phyloP scores from a whole-genome alignment of 1,140 invertebrate species.

The Orussus abietinus region DNA sequence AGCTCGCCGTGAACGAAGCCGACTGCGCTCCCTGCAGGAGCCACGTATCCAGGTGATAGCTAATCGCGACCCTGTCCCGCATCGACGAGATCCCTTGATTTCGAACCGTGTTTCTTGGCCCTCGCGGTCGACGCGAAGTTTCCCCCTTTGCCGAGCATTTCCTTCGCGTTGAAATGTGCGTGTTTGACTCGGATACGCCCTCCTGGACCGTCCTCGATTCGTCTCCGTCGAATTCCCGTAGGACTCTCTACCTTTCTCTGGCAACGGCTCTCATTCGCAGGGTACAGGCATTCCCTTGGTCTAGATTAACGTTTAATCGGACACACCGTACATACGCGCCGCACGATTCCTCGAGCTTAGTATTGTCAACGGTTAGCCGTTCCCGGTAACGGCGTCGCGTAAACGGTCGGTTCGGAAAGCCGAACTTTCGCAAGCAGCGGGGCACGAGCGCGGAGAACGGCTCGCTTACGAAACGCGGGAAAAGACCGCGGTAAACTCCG shows the following conservation, averaged over 20 bases:
- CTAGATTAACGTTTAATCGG: constrained; percentile 28
- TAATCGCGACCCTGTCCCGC: too few relatives aligned
- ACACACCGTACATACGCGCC: constrained; percentile 38
- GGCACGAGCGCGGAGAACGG: constrained; percentile 1
- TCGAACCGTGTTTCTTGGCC: too few relatives aligned
- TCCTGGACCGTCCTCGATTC: constrained; percentile 15
- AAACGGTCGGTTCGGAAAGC: constrained; percentile 11
- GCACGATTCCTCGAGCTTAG: constrained; percentile 39
- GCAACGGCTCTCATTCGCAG: constrained; percentile 30
- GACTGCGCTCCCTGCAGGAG: too few relatives aligned
- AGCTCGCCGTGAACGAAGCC: too few relatives aligned
- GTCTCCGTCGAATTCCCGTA: constrained; percentile 4
- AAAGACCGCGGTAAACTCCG: too few relatives aligned
- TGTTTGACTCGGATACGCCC: constrained; percentile 34
- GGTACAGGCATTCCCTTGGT: constrained; percentile 30
- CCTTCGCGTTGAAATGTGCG: too few relatives aligned
- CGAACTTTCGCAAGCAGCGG: constrained; percentile 14
- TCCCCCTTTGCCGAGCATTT: too few relatives aligned
- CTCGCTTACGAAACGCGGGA: not conserved
- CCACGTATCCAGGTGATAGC: too few relatives aligned
- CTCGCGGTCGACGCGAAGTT: too few relatives aligned
- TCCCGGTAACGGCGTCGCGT: constrained; percentile 1
- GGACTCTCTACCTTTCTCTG: constrained; percentile 24
- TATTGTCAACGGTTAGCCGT: constrained; percentile 41
- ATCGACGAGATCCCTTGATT: too few relatives aligned